Evolutionary conservation across 2,113 vertebrate species (phyloP).

Genomic region (Ceyx cyanopectus): DNA sequence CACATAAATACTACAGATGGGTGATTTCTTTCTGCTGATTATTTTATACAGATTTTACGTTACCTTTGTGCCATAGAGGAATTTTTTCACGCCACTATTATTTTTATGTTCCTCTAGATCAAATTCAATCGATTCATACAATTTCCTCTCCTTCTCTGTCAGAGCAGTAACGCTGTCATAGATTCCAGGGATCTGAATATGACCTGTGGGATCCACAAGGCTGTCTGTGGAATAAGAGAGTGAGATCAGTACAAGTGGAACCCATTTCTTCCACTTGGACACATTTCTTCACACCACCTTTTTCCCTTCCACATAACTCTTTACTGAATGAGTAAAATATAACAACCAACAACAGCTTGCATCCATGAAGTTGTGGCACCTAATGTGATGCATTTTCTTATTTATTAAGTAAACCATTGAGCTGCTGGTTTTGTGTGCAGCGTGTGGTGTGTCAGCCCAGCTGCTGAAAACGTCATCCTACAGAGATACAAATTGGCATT

Average conservation of each 20-base stretch:
- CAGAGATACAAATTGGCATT: not conserved
- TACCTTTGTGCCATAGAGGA: slow-evolving; percentile 90
- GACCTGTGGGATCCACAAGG: slow-evolving; percentile 85
- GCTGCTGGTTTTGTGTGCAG: not conserved
- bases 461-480: not conserved
- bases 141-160: slow-evolving; percentile 81
- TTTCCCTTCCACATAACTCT: not conserved
- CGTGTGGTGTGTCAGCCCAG: not conserved
- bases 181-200: slow-evolving; percentile 89
- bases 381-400: not conserved
- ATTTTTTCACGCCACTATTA: slow-evolving; percentile 78
- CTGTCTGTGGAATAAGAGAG: slow-evolving; percentile 75
- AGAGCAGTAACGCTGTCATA: slow-evolving; percentile 81
- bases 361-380: not conserved
- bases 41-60: not conserved
- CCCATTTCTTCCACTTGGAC: not conserved
- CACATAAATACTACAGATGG: not conserved
- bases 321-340: not conserved
- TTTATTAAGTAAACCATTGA: not conserved
- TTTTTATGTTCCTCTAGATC: slow-evolving; percentile 81
- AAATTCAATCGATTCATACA: slow-evolving; percentile 84
- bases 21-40: not conserved
- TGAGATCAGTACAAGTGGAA: not conserved
- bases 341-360: not conserved
- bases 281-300: not conserved